Conservation (phyloP, 2,113 vertebrate species). For the Lepus timidus region DNA sequence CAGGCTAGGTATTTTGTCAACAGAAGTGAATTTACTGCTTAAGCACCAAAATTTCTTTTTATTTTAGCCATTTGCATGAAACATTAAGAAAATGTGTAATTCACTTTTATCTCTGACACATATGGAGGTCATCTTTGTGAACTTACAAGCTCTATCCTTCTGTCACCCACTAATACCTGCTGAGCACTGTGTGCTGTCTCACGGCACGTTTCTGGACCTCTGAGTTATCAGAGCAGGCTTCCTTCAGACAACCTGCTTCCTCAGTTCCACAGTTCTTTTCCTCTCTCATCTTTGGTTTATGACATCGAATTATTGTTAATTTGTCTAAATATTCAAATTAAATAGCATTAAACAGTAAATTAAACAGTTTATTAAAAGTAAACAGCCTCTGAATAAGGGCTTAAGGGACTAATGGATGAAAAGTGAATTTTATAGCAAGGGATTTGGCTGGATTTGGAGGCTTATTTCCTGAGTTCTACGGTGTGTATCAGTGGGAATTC, state of each 20-base stretch:
- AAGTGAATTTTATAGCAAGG: background rate
- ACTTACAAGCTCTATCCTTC: background rate
- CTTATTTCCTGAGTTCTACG: background rate
- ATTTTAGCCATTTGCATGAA: background rate
- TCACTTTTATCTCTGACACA: background rate
- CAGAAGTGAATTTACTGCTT: conserved; percentile 23
- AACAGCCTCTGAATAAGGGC: background rate
- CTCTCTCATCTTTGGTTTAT: background rate
- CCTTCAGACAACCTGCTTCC: background rate
- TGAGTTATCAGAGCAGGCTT: background rate
- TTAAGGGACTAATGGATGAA: background rate
- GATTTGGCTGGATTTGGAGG: background rate
- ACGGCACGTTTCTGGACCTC: background rate
- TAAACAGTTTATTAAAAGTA: conserved; percentile 27
- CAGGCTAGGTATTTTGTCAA: background rate
- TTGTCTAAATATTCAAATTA: conserved; percentile 27
- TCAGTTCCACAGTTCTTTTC: background rate
- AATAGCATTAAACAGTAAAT: conserved; percentile 27
- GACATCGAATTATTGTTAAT: background rate
- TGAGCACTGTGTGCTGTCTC: background rate
- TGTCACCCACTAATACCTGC: background rate
- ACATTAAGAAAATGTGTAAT: background rate
- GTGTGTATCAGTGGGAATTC: background rate
- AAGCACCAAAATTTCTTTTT: background rate
- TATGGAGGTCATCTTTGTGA: background rate